Evolutionary conservation across 2,888 invertebrate species (phyloP), one percentile per base, ranked within the genome.

Genomic region (Machimus rusticus): DNA sequence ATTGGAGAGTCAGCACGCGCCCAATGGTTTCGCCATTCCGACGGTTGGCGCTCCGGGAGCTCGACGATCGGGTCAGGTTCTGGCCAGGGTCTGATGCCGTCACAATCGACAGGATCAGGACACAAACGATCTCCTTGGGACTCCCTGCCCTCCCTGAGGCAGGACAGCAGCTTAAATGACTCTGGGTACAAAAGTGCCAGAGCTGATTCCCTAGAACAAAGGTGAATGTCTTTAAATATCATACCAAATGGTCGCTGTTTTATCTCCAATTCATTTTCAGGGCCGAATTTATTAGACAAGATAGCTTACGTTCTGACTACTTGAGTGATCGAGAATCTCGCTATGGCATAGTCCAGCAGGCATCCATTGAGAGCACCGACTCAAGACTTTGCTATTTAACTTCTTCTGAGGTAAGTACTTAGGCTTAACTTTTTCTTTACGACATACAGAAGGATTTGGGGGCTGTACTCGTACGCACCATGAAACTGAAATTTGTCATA

Each of bases 361-460:
- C 98, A 77, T 98, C 98, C 85, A 96, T 98, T 89, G 98, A 98
- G 92, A 98, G 98, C 94, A 98, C 98, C 12, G 98, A 98, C 94
- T 98, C 98, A 89, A 95, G 98, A 90, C 95, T 98, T 90, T 98
- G 98, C 93, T 98, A 98, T 93, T 95, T 98, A 92, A 98, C 98
- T 90, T 98, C 98, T 78, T 98, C 98, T 89, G 98, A 98, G 97
- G 98, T 98, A 94, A 96, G 98, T 95, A 87, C 37, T 43, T 1
- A 51, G 16, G 16, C 6, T 8, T 76, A 8, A 28, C 31, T n/a
- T 76, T 37, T 37, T 76, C n/a, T 39, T 39, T 39, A 39, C 8
- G 39, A 39, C 39, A 12, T 2, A 39, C 39, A 12, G 34, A 39
- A 39, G 0, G 34, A 34, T 34, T 34, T 31, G 31, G 4, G 6